Percentiles rank a stretch among this genome's conserved stretches.
These are phyloP conservation scores for Platygyra sinensis DNA, from an alignment of 64 coral and sea anemone species.

Conservation along the genomic window DNA sequence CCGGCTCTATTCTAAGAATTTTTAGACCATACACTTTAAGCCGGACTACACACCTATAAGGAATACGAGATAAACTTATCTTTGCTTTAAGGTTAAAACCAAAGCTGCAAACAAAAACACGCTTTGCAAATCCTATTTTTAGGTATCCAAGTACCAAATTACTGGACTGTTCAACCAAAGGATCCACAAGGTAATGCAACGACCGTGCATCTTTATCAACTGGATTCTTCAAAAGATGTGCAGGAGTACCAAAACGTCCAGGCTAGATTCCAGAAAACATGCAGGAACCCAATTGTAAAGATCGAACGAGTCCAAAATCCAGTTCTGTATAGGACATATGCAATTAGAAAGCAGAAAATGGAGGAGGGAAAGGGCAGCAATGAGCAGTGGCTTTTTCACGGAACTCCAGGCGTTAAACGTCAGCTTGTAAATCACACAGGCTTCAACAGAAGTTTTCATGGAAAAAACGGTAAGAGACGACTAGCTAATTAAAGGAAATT, in stretches of 20 bases:
- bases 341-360: no score
- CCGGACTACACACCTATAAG: no score
- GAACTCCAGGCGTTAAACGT: no score
- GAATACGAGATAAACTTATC: no score
- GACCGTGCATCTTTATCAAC: constrained; percentile 37
- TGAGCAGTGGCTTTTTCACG: no score
- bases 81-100: no score
- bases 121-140: not conserved
- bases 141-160: constrained; percentile 22
- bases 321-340: no score
- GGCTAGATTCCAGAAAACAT: not conserved
- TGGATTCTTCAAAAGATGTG: constrained; percentile 51
- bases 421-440: no score
- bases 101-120: not conserved
- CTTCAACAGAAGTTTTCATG: no score
- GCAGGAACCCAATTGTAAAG: constrained; percentile 14
- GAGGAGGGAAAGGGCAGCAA: no score
- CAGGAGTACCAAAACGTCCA: constrained; percentile 58
- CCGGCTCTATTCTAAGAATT: no score
- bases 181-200: constrained; percentile 50
- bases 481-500: not conserved
- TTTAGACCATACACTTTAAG: no score
- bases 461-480: constrained; percentile 63
- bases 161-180: constrained; percentile 72
- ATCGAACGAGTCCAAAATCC: constrained; percentile 76